phyloP scores from a whole-genome alignment of 2,113 vertebrate genomes.

The Cyphomyrus discorhynchus region DNA sequence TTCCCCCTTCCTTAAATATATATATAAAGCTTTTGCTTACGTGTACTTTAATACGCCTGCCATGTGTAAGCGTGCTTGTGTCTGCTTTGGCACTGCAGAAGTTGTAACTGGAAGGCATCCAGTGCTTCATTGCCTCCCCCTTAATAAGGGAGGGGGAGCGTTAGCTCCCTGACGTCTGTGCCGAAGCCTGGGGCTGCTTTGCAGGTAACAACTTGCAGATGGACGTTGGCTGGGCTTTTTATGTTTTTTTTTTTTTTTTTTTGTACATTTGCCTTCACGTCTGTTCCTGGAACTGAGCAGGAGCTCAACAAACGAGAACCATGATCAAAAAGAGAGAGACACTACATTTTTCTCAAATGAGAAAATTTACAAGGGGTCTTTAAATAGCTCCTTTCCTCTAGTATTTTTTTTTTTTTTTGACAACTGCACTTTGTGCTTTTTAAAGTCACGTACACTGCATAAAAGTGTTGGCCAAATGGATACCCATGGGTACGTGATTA shows the following conservation, averaged over 20 bases:
- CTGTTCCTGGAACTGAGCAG: conserved; percentile 22
- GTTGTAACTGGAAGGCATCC: conserved; percentile 14
- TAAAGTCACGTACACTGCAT: background rate
- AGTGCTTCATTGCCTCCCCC: conserved; percentile 16
- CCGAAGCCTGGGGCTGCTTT: conserved; percentile 17
- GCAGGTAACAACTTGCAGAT: conserved; percentile 39
- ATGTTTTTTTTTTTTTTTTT: background rate
- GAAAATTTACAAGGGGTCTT: background rate
- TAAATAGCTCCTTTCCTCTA: background rate
- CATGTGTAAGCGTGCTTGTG: background rate
- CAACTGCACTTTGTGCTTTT: background rate
- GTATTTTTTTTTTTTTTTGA: background rate
- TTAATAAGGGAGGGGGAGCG: conserved; percentile 21
- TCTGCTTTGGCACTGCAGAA: background rate
- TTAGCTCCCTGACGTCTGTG: conserved; percentile 23
- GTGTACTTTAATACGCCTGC: background rate
- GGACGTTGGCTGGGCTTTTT: background rate
- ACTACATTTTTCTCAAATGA: background rate
- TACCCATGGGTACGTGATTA: background rate
- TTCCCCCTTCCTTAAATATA: background rate
- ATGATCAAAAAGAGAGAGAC: background rate
- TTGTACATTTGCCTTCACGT: background rate
- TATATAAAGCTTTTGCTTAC: background rate
- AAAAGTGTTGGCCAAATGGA: background rate
- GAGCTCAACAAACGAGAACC: background rate